Evolutionary conservation across 1,140 invertebrate genomes (phyloP), one percentile per base, ranked within the genome.

Genomic region (Sarcophaga bullata): DNA sequence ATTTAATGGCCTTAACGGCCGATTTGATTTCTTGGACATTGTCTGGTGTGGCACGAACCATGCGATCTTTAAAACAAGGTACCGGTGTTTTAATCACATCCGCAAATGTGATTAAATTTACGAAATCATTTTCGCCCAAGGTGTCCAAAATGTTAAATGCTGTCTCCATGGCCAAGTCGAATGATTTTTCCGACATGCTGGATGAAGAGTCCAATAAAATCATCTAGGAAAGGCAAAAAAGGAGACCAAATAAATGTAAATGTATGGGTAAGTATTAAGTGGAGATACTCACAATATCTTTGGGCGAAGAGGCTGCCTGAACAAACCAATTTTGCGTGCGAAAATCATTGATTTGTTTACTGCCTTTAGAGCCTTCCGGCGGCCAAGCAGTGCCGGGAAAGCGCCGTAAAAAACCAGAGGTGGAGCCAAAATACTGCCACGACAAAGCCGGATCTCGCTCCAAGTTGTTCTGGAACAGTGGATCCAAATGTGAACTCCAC

Each of bases 391-490:
- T 94, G 47, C 97, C 97, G 90, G 98, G 98, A 92, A 97, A 98
- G 86, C 97, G 93, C 85, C 98, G 92, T 86, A 99, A 93, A 90
- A 98, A 98, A 52, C 98, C 98, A 3, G 94, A 93, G 54, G 96
- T 95, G 80, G 96, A 97, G 80, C 98, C 97, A 91, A 98, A 99
- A 91, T 98, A 99, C 91, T 99, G 98, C 97, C 97, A 99, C 19
- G 96, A 95, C 8, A 99, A 92, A 0, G 96, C 94, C 0, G 96
- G 95, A 92, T 99, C 97, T 86, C 95, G 94, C 88, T 98, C 95
- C 86, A 97, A 96, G 91, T 99, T 99, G 89, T 96, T 96, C 84
- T 95, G 93, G 91, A 98, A 99, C 80, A 97, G 92, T 54, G 95
- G 94, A 91, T 98, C 97, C 86, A 99, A 92, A 85, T 95, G 94